Base-by-base conservation (phyloP, 2,888 invertebrate species). In the Magallana nippona region DNA sequence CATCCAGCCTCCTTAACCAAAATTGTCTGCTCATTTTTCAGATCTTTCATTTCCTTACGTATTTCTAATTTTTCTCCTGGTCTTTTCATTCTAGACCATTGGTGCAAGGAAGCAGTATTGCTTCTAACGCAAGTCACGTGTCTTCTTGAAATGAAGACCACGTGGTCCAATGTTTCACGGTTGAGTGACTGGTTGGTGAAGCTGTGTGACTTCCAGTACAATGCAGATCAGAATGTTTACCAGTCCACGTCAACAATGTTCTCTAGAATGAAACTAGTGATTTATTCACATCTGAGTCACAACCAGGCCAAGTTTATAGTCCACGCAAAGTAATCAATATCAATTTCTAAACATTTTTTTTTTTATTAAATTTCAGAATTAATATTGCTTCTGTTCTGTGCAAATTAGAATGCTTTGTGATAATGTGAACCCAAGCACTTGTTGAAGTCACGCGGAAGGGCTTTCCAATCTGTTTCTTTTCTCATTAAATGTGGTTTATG, bases 151-250 rank as follows among this genome's bases (percentile, higher is more conserved):
- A 15, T 71, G 71, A 71, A 32, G 32, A 71, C 71, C 22, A 22
- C 27, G 27, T 71, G 71, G 71, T 71, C 71, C 71, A 71, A 71
- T 17, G 71, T 32, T 27, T 71, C 71, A 71, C 13, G 71, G 27
- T 71, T 71, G 71, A 22, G 27, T 71, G 71, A 71, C 71, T 71
- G 71, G 71, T 27, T 71, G 27, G 71, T 15, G 71, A 71, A 27
- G 27, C 27, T 2, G 11, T 71, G 71, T 15, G 22, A 71, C 5
- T 71, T 71, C 71, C 71, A 71, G 13, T 71, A 15, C 27, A 32
- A 15, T 32, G 27, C 71, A 27, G 27, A 27, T 71, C 71, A 71
- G 71, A 71, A 71, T 15, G 11, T 22, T 32, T 71, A 71, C 71
- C 22, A 32, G 27, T 27, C 71, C 13, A 71, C 71, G 32, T 15